phyloP scores from a whole-genome alignment of 2,797 vertebrate species.

The Macropodus opercularis region DNA sequence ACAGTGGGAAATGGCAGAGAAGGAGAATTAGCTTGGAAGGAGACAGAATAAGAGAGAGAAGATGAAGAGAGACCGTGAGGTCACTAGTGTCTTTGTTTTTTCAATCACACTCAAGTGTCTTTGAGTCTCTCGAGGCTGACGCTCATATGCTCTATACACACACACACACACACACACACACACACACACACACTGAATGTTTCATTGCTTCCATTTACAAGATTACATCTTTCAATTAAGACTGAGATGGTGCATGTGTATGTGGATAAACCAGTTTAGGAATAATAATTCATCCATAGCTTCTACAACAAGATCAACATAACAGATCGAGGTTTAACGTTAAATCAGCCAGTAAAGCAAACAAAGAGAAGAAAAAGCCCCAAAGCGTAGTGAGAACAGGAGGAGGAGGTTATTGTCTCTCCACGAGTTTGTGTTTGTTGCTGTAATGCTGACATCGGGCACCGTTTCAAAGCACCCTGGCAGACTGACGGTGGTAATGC shows the following conservation, averaged over 20 bases:
- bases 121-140: slow-evolving; percentile 48
- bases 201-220: slow-evolving; percentile 75
- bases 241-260: slow-evolving; percentile 55
- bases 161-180: slow-evolving; percentile 2
- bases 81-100: slow-evolving; percentile 16
- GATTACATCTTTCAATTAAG: slow-evolving; percentile 80
- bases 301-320: slow-evolving; percentile 1
- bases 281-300: slow-evolving; percentile 37
- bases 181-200: slow-evolving; percentile 51
- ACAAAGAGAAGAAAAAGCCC: too few relatives aligned
- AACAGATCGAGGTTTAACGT: too few relatives aligned
- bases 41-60: background rate
- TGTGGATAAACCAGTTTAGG: slow-evolving; percentile 14
- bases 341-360: too few relatives aligned
- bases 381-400: too few relatives aligned
- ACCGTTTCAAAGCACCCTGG: too few relatives aligned
- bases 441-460: too few relatives aligned
- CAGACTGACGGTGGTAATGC: too few relatives aligned
- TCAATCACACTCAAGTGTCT: slow-evolving; percentile 39
- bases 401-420: too few relatives aligned
- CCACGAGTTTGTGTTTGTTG: too few relatives aligned
- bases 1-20: background rate
- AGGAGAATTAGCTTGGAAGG: background rate
- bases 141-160: slow-evolving; percentile 27
- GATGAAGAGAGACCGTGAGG: slow-evolving; percentile 2